Percentiles rank a stretch among this genome's conserved stretches.
Conservation (phyloP, 2,113 vertebrate species). For the Bombycilla garrulus region DNA sequence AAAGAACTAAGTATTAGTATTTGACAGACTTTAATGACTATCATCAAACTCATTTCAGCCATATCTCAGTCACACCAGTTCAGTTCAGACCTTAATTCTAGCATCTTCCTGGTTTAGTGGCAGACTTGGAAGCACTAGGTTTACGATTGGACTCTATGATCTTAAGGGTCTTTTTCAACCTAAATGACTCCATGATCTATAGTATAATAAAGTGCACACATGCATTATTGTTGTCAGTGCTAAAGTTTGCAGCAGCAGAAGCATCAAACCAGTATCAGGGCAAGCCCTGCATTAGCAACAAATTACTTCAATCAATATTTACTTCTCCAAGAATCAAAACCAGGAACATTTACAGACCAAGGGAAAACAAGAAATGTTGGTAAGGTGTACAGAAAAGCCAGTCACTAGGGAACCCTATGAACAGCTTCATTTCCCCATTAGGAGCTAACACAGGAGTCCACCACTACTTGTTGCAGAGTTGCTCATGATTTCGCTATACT, state of each 20-base stretch:
- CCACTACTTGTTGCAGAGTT: background rate
- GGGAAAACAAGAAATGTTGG: background rate
- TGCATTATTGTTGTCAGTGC: rapidly evolving
- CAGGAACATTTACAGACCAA: background rate
- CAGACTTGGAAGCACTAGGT: background rate
- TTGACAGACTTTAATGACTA: background rate
- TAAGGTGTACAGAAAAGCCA: background rate
- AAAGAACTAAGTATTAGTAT: background rate
- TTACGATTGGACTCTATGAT: background rate
- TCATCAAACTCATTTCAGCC: background rate
- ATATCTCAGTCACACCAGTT: background rate
- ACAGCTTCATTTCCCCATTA: background rate
- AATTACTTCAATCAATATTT: background rate
- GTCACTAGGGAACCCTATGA: background rate
- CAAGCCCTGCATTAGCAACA: background rate
- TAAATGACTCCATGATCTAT: background rate
- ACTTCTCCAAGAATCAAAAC: background rate
- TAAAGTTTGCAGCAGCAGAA: background rate
- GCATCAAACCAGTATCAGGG: background rate
- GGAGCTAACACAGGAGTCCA: background rate
- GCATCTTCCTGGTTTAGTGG: background rate
- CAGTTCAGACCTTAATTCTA: background rate
- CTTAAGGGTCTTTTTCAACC: background rate
- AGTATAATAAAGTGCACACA: background rate
- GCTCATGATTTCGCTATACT: background rate